Evolutionary conservation across 2,113 vertebrate genomes (phyloP).

Genomic region (Aleadryas rufinucha): DNA sequence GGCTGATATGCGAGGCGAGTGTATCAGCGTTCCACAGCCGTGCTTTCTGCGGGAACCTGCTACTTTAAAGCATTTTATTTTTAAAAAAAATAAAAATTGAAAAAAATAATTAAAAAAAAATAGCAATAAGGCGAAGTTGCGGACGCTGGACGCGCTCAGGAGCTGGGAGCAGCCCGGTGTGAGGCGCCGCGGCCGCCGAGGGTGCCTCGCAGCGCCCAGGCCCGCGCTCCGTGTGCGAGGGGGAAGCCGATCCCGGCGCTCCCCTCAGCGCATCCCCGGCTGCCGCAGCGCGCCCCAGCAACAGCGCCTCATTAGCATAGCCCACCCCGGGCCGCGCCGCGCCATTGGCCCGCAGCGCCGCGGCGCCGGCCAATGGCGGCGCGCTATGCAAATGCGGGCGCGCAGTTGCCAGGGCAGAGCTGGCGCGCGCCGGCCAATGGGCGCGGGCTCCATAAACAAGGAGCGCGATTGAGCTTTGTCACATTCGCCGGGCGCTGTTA

Average conservation of each 20-base stretch:
- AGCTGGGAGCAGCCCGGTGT: not conserved
- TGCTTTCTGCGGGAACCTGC: not conserved
- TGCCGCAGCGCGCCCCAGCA: constrained; percentile 81
- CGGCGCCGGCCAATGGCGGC: constrained; percentile 81
- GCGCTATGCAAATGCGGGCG: constrained; percentile 92
- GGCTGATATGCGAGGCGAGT: not conserved
- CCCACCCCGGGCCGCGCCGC: constrained; percentile 87
- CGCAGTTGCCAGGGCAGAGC: constrained; percentile 98
- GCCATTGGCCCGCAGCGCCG: constrained; percentile 87
- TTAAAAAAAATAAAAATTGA: too few relatives aligned
- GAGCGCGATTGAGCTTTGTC: constrained; percentile 96
- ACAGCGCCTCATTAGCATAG: constrained; percentile 99
- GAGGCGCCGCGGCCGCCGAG: not conserved
- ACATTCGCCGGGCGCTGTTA: constrained; percentile 91
- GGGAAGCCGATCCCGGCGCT: not conserved
- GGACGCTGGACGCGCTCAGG: not conserved
- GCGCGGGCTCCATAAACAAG: constrained; percentile 98
- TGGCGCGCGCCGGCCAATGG: constrained; percentile 93
- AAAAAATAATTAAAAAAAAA: too few relatives aligned
- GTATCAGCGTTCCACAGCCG: not conserved
- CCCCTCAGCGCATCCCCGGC: not conserved
- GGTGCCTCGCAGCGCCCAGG: not conserved
- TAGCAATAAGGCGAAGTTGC: fast-evolving
- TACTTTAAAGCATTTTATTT: not conserved
- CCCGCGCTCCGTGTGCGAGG: not conserved